These are phyloP conservation scores for Myopa tessellatipennis DNA, from an alignment of 2,888 invertebrate species.

Conservation along the genomic window DNA sequence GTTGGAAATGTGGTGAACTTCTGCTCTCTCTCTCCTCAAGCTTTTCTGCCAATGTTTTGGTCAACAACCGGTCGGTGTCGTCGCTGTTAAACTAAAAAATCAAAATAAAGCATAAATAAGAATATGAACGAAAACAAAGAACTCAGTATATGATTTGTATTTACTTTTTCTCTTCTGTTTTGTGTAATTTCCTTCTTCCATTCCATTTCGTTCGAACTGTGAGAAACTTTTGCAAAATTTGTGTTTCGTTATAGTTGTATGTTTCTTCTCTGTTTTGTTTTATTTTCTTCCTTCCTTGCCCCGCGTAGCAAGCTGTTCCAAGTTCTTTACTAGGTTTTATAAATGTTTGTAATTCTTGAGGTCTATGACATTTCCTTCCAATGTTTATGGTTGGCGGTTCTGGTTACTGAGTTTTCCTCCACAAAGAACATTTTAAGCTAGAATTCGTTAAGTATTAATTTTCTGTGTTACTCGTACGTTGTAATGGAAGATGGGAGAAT, in stretches of 20 bases:
- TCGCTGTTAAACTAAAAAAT: background rate
- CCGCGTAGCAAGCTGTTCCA: background rate
- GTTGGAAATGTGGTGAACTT: too few relatives aligned
- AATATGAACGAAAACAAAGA: background rate
- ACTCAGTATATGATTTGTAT: background rate
- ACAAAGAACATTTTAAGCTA: too few relatives aligned
- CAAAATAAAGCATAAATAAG: background rate
- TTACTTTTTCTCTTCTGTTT: background rate
- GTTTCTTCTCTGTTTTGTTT: background rate
- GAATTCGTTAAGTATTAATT: too few relatives aligned
- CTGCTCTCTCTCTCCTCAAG: too few relatives aligned
- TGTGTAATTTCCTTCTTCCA: background rate
- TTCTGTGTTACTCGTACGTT: too few relatives aligned
- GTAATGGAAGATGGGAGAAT: too few relatives aligned
- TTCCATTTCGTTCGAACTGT: constrained; percentile 14
- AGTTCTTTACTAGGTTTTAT: constrained; percentile 7
- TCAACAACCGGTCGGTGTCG: too few relatives aligned
- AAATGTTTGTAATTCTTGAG: constrained; percentile 16
- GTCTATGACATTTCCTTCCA: constrained; percentile 41
- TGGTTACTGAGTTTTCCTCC: constrained; percentile 28
- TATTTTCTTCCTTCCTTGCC: too few relatives aligned
- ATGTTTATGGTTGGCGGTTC: constrained; percentile 22
- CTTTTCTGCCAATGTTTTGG: too few relatives aligned
- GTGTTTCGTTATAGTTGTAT: background rate
- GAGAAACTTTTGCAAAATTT: constrained; percentile 38